Evolutionary conservation across 2,113 vertebrate species (phyloP).

Genomic region (Ornithorhynchus anatinus): DNA sequence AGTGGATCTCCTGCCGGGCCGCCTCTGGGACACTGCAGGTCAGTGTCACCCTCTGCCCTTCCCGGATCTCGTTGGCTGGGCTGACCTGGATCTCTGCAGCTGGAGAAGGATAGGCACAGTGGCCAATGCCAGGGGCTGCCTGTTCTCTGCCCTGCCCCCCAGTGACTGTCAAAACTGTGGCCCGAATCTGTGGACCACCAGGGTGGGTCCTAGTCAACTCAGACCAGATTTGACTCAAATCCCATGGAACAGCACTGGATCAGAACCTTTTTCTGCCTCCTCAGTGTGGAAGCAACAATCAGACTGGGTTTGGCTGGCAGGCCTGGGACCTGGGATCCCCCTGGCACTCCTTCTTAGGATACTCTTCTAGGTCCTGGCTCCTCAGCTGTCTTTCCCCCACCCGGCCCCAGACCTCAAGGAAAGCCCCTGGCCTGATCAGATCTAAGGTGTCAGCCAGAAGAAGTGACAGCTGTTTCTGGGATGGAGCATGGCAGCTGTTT

Average conservation of each 20-base stretch:
- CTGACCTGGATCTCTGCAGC: constrained; percentile 53
- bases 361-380: neutral
- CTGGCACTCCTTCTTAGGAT: neutral
- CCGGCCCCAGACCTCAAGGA: neutral
- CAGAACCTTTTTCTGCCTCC: no score
- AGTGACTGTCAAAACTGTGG: no score
- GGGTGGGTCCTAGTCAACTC: neutral
- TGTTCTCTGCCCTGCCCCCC: rapidly evolving
- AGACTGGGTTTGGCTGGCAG: no score
- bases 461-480: neutral
- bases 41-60: constrained; percentile 62
- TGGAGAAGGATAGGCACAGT: neutral
- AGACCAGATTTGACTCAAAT: neutral
- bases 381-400: neutral
- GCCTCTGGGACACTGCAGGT: constrained; percentile 50
- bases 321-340: neutral
- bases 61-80: constrained; percentile 34
- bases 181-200: neutral
- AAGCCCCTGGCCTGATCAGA: neutral
- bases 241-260: neutral
- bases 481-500: neutral
- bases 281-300: no score
- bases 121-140: rapidly evolving
- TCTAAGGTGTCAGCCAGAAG: neutral
- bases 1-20: constrained; percentile 45